Conservation (phyloP, 2,797 vertebrate genomes). For the Esox lucius region DNA sequence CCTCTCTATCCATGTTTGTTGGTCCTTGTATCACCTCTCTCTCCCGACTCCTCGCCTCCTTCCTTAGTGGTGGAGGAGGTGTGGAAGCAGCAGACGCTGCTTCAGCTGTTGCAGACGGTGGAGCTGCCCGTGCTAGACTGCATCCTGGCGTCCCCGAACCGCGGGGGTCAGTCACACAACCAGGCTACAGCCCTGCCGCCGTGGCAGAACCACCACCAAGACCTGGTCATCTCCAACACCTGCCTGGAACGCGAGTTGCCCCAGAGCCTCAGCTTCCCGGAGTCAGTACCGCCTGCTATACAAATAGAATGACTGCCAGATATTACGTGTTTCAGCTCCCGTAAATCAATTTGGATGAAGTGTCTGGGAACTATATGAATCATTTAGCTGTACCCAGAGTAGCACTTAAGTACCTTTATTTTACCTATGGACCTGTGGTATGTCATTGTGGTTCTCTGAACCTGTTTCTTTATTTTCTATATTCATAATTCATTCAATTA, state of each 20-base stretch:
- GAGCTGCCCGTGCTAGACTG: conserved; percentile 83
- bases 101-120: conserved; percentile 82
- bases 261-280: conserved; percentile 71
- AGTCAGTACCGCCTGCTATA: conserved; percentile 69
- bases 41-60: background rate
- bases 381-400: no score
- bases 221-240: conserved; percentile 85
- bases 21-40: background rate
- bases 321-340: background rate
- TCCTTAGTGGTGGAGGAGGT: conserved; percentile 77
- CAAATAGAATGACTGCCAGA: background rate
- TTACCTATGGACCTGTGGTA: no score
- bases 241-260: conserved; percentile 82
- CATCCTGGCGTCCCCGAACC: conserved; percentile 75
- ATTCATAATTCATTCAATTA: no score
- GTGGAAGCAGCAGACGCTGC: conserved; percentile 84
- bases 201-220: conserved; percentile 64
- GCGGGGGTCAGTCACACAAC: conserved; percentile 46
- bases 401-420: no score
- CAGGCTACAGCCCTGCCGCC: conserved; percentile 30
- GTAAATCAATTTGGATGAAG: no score
- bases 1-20: background rate
- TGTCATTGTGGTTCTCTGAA: no score
- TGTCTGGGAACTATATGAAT: no score
- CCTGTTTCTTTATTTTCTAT: no score